Evolutionary conservation across 2,797 vertebrate species (phyloP), one percentile per base, ranked within the genome.

Genomic region (Podarcis siculus): DNA sequence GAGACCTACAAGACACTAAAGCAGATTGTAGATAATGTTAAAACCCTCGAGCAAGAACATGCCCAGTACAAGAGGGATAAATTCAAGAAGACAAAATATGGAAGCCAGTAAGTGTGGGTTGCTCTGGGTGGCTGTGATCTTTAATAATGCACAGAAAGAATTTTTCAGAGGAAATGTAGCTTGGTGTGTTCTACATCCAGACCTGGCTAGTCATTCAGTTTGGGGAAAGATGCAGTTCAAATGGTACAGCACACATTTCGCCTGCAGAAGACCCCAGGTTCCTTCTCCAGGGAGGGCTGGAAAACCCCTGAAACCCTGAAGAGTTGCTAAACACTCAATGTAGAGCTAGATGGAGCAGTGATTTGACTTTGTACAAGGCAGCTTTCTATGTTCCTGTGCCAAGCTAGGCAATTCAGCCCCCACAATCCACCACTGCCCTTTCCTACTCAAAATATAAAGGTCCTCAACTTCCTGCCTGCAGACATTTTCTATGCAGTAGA

Each of bases 31-130:
- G 97, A 98, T 0, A 97, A 97, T 3, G 98, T 99, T 32, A 98
- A 97, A 94, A 97, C 97, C 23, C 94, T 99, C 95, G 98, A 99
- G 92, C 97, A 98, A 94, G 98, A 99, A 92, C 99, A 99, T 1
- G 98, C 98, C 90, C 98, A 99, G 81, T 99, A 99, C 96, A 98
- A 97, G 89, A 98, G 98, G 23, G 98, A 99, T 96, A 99, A 99
- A 96, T 99, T 99, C 96, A 98, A 98, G 97, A 99, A 99, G 96
- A 99, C 99, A 80, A 98, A 98, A 96, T 99, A 99, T 1, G 99
- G 99, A 92, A 99, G 99, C 97, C 98, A 99, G 99, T 99, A 96
- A 96, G 99, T 99, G 35, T 15, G 69, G 30, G 4, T 13, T 87
- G 9, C 45, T 67, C 83, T 81, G 2, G 0, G 61, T 64, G 61